Percentiles rank a stretch among this genome's conserved stretches.
phyloP scores from a whole-genome alignment of 2,797 vertebrate genomes.

The Crocodylus rhombifer region DNA sequence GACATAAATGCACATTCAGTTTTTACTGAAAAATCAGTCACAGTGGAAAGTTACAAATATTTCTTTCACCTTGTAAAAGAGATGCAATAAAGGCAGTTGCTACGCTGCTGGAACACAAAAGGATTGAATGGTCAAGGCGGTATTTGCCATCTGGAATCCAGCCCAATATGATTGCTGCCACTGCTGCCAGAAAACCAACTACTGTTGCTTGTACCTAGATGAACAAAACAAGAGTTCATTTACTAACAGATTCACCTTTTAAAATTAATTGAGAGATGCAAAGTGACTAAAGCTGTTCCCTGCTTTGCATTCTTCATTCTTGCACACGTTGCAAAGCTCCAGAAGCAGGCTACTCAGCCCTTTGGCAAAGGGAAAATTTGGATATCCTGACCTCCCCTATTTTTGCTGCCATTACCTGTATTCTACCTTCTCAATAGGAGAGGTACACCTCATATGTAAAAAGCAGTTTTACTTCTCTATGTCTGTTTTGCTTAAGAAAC shows the following conservation, averaged over 20 bases:
- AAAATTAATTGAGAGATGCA: neutral
- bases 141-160: constrained; percentile 92
- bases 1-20: neutral
- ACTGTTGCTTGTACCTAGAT: constrained; percentile 93
- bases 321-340: neutral
- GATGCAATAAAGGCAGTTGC: constrained; percentile 93
- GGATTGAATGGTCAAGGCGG: constrained; percentile 85
- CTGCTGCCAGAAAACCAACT: constrained; percentile 90
- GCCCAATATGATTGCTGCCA: constrained; percentile 88
- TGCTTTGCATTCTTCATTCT: neutral
- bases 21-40: neutral
- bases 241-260: neutral
- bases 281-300: neutral
- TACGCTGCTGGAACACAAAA: constrained; percentile 91
- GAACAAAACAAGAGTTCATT: neutral
- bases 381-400: too few species aligned
- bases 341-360: neutral
- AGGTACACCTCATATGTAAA: neutral
- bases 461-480: neutral
- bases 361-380: neutral
- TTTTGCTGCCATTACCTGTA: too few species aligned
- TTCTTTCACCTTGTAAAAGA: constrained; percentile 89
- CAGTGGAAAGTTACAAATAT: neutral
- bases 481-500: neutral
- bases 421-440: too few species aligned